These are phyloP conservation scores for Lucinisca nassula DNA, from an alignment of 2,888 invertebrate genomes.

Conservation along the genomic window DNA sequence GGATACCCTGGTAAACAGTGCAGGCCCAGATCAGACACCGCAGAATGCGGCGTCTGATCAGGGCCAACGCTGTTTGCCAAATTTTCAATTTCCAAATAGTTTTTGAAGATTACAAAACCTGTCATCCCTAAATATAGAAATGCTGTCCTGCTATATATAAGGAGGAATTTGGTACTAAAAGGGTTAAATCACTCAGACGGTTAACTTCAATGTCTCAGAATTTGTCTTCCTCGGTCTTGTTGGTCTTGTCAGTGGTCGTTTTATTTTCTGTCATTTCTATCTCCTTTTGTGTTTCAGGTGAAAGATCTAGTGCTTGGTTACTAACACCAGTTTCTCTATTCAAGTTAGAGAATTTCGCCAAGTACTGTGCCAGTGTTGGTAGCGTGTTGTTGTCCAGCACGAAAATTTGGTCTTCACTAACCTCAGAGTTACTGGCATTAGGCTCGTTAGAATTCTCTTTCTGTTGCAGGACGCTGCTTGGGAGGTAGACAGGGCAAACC, in stretches of 20 bases:
- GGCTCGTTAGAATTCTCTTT: background rate
- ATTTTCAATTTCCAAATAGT: too few relatives aligned
- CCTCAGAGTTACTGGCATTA: background rate
- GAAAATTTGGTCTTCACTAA: constrained; percentile 35
- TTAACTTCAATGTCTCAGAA: too few relatives aligned
- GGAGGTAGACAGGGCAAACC: constrained; percentile 56
- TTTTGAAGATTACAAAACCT: too few relatives aligned
- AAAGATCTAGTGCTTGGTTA: constrained; percentile 42
- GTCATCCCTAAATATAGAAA: too few relatives aligned
- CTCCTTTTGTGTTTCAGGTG: constrained; percentile 18
- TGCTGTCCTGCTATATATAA: too few relatives aligned
- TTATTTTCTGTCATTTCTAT: background rate
- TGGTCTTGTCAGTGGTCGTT: background rate
- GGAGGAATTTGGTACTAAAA: too few relatives aligned
- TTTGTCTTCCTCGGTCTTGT: background rate
- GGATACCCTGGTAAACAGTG: too few relatives aligned
- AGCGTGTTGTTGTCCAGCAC: constrained; percentile 57
- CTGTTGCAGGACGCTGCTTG: constrained; percentile 39
- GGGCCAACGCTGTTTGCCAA: too few relatives aligned
- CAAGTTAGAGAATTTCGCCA: constrained; percentile 48
- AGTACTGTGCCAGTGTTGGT: constrained; percentile 59
- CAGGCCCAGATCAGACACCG: too few relatives aligned
- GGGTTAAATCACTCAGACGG: too few relatives aligned
- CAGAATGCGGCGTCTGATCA: too few relatives aligned
- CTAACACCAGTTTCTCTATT: constrained; percentile 30